Base-by-base conservation (phyloP, 2,888 invertebrate genomes). In the Drosophila tripunctata region DNA sequence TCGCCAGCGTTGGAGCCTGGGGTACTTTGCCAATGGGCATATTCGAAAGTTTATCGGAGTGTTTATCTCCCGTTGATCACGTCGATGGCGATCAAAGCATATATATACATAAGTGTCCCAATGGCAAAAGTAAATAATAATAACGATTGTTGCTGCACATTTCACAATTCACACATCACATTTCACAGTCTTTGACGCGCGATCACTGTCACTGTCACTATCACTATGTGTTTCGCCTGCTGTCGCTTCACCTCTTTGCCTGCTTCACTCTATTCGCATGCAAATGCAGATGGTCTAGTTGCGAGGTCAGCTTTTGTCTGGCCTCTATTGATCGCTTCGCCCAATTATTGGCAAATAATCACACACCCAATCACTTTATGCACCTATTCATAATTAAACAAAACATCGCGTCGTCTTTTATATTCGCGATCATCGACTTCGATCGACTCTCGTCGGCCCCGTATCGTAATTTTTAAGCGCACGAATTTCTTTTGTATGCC, bases 21-120 rank as follows among this genome's bases (percentile, higher is more conserved):
- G 84, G 67, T 8, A 68, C 15, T 51, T 87, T 89, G 54, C 80
- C 87, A 48, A 88, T 84, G 24, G 89, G 90, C 90, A 90, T 90
- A 67, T 54, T 54, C 22, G 19, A 60, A 54, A 61, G 56, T 72
- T 67, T 44, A n/a, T 44, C 30, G 10, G 14, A 2, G 2, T 45
- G 6, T 45, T 22, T 50, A 35, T 48, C 30, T 57, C 10, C 33
- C 38, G 31, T 12, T 15, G 47, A 6, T 8, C 50, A 45, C 30
- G 33, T 12, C 12, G 22, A 12, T 12, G 30, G 15, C 30, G 30
- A 14, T 24, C 24, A 40, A 33, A 27, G 14, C 44, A 52, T 35
- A 31, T 27, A 51, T 60, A 52, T 35, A 31, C 36, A 51, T 60
- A 27, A 24, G 54, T 31, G 15, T 27, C 15, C 50, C 21, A 45